A percentile compares a stretch with the other conserved stretches of the same genome.
Conservation (phyloP, 2,797 vertebrate species). For the Phalloptychus januarius region DNA sequence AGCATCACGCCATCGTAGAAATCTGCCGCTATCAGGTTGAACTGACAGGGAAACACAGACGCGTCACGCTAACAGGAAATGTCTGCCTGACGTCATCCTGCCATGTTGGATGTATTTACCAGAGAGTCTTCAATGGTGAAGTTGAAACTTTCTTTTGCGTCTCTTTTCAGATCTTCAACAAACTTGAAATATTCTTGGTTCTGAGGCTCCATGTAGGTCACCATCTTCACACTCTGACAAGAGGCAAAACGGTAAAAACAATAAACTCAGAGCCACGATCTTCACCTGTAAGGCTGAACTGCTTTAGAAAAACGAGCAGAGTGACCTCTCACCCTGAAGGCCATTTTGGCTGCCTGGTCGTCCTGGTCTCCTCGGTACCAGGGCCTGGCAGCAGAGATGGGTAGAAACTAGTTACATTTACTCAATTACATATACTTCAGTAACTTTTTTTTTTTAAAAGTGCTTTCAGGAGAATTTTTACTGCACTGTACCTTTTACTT, state of each 20-base stretch:
- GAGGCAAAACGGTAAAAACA: background rate
- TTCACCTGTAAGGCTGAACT: background rate
- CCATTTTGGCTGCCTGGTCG: constrained; percentile 76
- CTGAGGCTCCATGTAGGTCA: constrained; percentile 87
- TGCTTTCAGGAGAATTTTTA: too few relatives aligned
- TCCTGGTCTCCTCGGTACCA: constrained; percentile 85
- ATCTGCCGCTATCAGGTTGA: constrained; percentile 85
- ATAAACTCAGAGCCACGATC: background rate
- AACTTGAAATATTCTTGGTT: constrained; percentile 85
- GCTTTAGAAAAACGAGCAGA: background rate
- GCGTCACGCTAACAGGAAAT: background rate
- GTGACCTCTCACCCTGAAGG: constrained; percentile 80
- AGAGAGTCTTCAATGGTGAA: constrained; percentile 85
- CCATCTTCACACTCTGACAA: constrained; percentile 87
- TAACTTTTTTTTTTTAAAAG: too few relatives aligned
- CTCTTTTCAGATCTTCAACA: constrained; percentile 79
- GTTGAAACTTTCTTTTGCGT: constrained; percentile 83
- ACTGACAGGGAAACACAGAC: constrained; percentile 65
- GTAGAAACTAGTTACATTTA: too few relatives aligned
- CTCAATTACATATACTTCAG: too few relatives aligned
- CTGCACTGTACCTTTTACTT: too few relatives aligned
- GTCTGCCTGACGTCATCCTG: background rate
- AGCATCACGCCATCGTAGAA: constrained; percentile 90
- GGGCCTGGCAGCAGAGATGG: constrained; percentile 63
- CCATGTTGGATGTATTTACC: constrained; percentile 67